Conservation (phyloP, 2,888 invertebrate genomes). For the Orchesellides sinensis region DNA sequence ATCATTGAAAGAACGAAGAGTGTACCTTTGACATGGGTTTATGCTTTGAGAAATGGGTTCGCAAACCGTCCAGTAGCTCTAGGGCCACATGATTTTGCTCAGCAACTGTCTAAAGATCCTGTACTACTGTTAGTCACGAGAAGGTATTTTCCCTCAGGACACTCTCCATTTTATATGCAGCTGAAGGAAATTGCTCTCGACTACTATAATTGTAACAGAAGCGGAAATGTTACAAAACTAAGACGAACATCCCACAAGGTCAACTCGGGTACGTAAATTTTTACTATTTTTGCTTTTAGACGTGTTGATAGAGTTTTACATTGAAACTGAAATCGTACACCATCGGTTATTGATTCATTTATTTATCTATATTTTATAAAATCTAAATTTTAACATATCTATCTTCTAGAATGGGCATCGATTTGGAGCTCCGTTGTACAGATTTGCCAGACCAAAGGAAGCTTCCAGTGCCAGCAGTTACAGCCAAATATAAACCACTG, state of each 20-base stretch:
- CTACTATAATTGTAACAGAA: conserved; percentile 74
- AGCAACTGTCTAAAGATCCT: conserved; percentile 69
- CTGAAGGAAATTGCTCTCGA: conserved; percentile 73
- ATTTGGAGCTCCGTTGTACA: conserved; percentile 69
- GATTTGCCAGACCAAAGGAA: conserved; percentile 60
- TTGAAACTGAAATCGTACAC: too few species aligned
- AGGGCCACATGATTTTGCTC: conserved; percentile 69
- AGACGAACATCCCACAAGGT: conserved; percentile 71
- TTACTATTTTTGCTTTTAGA: neutral
- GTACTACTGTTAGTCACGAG: conserved; percentile 70
- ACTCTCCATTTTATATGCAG: conserved; percentile 74
- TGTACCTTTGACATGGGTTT: conserved; percentile 73
- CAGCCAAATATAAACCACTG: conserved; percentile 66
- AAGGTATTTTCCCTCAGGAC: conserved; percentile 72
- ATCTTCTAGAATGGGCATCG: conserved; percentile 71
- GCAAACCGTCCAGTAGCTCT: conserved; percentile 72
- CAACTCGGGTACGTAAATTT: conserved; percentile 67
- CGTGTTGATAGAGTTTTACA: too few species aligned
- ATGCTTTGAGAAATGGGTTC: conserved; percentile 73
- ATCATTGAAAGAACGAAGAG: conserved; percentile 70
- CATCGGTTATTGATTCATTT: too few species aligned
- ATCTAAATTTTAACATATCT: neutral
- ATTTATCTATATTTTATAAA: neutral
- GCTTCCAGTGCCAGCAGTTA: conserved; percentile 52
- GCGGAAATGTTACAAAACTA: conserved; percentile 73